Evolutionary conservation across 2,797 vertebrate genomes (phyloP), one percentile per base, ranked within the genome.

Genomic region (Urocyon cinereoargenteus): DNA sequence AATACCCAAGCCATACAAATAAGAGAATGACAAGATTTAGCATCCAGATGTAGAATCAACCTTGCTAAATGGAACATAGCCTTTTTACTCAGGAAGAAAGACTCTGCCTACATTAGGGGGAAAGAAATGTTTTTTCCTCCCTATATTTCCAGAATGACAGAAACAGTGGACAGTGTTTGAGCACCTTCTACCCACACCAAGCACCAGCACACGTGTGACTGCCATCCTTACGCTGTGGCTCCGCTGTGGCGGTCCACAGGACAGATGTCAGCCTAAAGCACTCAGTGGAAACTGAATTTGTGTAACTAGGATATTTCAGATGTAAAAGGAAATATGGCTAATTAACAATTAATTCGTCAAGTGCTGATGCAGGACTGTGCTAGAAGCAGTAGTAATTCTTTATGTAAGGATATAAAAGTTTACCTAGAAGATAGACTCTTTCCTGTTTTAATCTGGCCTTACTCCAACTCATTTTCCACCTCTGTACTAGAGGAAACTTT

Each of bases 51-150:
- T 83, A 93, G 34, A 78, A 34, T 61, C 64, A 55, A 79, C 16
- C 49, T 78, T 40, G 24, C 64, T 59, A 77, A 85, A 93, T 75
- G 11, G 3, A 88, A 86, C 55, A 40, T 59, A 31, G 12, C 19
- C 82, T 91, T 77, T 66, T 90, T 81, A 53, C 78, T 68, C 34
- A 83, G 57, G 61, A 87, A 59, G 36, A 94, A 88, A 70, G 26
- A 62, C 14, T n/a, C 66, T 79, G 66, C 81, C 66, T 89, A 2
- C 9, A 1, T 59, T 93, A 73, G 10, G 1, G 31, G 9, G 59
- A 78, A 86, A 49, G 66, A 68, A 55, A 61, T 26, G 49, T 94
- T 75, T 85, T 61, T 31, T 94, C 45, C 34, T 73, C 22, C 24
- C 22, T 18, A 0, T 91, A 22, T 61, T 81, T 34, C 45, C 59